A percentile compares a stretch with the other conserved stretches of the same genome.
Evolutionary conservation across 2,797 vertebrate species (phyloP).

Genomic region (Borostomias antarcticus): DNA sequence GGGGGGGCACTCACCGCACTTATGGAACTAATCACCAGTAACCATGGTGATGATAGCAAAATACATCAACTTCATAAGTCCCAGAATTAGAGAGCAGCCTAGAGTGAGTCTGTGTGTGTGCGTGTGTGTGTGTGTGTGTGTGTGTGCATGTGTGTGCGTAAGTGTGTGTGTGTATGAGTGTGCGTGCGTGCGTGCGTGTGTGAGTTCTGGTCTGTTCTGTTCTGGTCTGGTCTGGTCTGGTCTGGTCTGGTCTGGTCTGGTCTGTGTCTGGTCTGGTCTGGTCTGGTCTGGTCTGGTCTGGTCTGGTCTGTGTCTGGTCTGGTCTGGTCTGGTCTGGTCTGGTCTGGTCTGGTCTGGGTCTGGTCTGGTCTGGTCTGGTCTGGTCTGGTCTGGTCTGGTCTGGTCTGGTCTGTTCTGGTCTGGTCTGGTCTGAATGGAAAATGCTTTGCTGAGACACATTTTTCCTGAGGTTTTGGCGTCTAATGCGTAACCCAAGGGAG

Average conservation of each 20-base stretch:
- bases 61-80: conserved; percentile 42
- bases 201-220: background rate
- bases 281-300: too few species aligned
- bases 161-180: too few species aligned
- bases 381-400: too few species aligned
- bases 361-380: too few species aligned
- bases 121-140: background rate
- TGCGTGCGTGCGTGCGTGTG: too few species aligned
- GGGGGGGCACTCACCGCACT: conserved; percentile 3
- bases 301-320: too few species aligned
- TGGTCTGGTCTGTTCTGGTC: too few species aligned
- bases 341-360: too few species aligned
- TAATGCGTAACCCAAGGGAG: conserved; percentile 31
- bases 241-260: too few species aligned
- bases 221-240: too few species aligned
- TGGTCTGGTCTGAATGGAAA: conserved; percentile 60
- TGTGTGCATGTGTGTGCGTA: background rate
- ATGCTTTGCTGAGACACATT: conserved; percentile 21
- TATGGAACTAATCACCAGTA: conserved; percentile 40
- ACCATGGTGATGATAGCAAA: conserved; percentile 44
- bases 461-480: conserved; percentile 36
- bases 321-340: too few species aligned
- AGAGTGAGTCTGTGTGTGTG: conserved; percentile 8
- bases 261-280: too few species aligned
- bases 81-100: conserved; percentile 32